Evolutionary conservation across 2,797 vertebrate genomes (phyloP), one percentile per base, ranked within the genome.

Genomic region (Aplochiton taeniatus): DNA sequence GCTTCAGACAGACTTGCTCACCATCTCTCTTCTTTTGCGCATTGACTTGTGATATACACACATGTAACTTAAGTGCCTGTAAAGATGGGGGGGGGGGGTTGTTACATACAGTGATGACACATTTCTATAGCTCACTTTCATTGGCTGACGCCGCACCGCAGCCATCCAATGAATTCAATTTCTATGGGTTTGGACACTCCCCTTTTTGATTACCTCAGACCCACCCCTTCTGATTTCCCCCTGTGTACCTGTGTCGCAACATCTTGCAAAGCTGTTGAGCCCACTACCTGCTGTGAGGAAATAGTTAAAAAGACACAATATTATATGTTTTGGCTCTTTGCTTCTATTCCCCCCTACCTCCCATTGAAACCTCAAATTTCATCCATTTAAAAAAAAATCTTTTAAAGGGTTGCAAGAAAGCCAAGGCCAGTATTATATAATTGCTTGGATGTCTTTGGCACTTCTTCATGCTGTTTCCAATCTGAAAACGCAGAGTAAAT

Each of bases 1-100:
- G 90, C 90, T 92, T 92, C 83, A 88, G 79, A 85, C 85, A 83
- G 83, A 89, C 77, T 79, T 70, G 85, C 84, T 83, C 82, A 77
- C 82, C 79, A 87, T 88, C 81, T 68, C 60, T 68, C 73, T 68
- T 72, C 42, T 64, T 67, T 80, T 85, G n/a, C 65, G 78, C 70
- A 87, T 76, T 87, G 84, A 88, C 84, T 88, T 69, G 74, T 82
- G 82, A 83, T 81, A 90, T 90, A 78, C 84, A 66, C 64, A 71
- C 49, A 83, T 90, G 66, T 84, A 80, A 79, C 78, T 70, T 86
- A 68, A 54, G 73, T 85, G 63, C 78, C 81, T 80, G 65, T 83
- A 68, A 14, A 57, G 31, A 6, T 2, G 31, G 31, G 31, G 31
- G 31, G 79, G 78, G 74, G 67, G 67, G 76, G 84, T 81, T 69